Base-by-base conservation (phyloP, 64 coral and sea anemone genomes). In the Pocillopora verrucosa region DNA sequence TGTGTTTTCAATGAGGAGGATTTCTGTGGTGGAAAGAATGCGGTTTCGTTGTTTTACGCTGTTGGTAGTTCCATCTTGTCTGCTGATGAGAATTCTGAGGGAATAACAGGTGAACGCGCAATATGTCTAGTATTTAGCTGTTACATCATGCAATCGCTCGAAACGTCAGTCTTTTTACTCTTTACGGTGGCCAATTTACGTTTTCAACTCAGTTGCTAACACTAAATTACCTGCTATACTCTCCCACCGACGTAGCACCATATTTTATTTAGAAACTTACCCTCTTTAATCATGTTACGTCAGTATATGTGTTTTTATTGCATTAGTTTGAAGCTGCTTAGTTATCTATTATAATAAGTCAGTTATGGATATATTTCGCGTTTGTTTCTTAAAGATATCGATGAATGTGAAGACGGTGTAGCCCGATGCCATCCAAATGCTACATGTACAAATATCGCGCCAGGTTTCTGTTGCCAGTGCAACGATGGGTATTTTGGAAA, bases 391-490 rank as follows among this genome's bases (percentile, higher is more conserved):
- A 2, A 74, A 96, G 94, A 96, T 82, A 9, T 93, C 16, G 88
- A 93, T 65, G 94, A 96, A 61, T 96, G 94, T 22, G 70, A 13
- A 4, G 74, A 69, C 56, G 88, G 94, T 5, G 73, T 76, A 38
- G 73, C 90, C 60, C 91, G 78, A 30, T 96, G 94, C 36, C 82
- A 96, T 59, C 35, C 61, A 45, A 72, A 93, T 63, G 94, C 94
- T 17, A 62, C 72, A 2, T 96, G 94, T 74, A 70, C 82, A 22
- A 96, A 96, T 17, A 88, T 36, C 25, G 56, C 88, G 26, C 94
- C 94, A 16, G 94, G 94, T 73, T 88, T 87, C 76, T 96, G 94
- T 38, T 96, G 94, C 77, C 76, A 90, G 76, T 96, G 94, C 30
- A 93, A 88, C 6, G 65, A 89, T 3, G 82, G 92, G 67, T 96